Conservation (phyloP, 2,113 vertebrate species). For the Peromyscus polionotus region DNA sequence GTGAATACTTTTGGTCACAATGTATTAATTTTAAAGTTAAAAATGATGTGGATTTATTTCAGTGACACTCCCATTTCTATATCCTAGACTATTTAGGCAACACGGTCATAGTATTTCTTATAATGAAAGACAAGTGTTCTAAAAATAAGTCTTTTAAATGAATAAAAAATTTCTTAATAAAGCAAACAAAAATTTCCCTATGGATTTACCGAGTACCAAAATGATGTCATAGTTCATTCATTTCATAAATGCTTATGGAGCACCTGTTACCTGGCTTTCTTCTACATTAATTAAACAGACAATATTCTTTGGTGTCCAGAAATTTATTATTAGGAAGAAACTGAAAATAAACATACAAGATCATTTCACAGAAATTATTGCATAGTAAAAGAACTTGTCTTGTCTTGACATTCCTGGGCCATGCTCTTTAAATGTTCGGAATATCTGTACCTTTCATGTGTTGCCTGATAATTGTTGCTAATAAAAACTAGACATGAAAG, state of each 20-base stretch:
- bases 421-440: background rate
- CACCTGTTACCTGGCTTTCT: background rate
- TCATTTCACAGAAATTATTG: background rate
- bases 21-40: background rate
- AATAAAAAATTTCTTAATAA: no score
- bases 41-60: background rate
- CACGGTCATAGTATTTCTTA: background rate
- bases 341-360: background rate
- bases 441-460: background rate
- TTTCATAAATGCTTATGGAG: background rate
- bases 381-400: background rate
- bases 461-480: background rate
- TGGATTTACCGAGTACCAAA: background rate
- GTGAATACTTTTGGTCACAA: background rate
- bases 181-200: background rate
- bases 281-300: background rate
- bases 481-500: background rate
- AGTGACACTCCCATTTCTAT: background rate
- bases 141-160: background rate
- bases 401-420: background rate
- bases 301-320: background rate
- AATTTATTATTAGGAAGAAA: background rate
- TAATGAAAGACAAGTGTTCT: constrained; percentile 6
- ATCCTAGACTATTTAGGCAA: background rate
- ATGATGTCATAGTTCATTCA: background rate